Percentiles rank a stretch among this genome's conserved stretches.
Evolutionary conservation across 2,888 invertebrate species (phyloP).

Genomic region (Cryptosula pallasiana): DNA sequence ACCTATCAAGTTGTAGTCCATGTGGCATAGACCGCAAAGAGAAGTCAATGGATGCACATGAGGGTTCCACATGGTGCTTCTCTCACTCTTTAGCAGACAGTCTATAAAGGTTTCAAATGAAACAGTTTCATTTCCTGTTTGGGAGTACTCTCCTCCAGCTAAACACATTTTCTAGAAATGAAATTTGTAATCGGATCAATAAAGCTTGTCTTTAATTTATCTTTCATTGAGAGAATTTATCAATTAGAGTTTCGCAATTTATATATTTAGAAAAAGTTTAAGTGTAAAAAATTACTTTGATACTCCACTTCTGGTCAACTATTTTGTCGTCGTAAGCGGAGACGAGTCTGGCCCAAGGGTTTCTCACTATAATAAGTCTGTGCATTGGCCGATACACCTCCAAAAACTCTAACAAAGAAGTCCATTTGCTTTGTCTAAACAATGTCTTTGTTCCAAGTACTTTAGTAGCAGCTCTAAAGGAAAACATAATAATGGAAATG

Average conservation of each 20-base stretch:
- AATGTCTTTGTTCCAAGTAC: neutral
- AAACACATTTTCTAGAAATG: neutral
- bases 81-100: neutral
- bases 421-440: neutral
- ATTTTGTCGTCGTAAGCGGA: slow-evolving; percentile 7
- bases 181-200: neutral
- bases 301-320: neutral
- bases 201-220: no score
- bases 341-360: slow-evolving; percentile 10
- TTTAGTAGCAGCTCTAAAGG: neutral
- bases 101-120: neutral
- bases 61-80: neutral
- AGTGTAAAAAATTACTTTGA: neutral
- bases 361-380: neutral
- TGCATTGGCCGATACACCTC: neutral
- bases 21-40: neutral
- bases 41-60: neutral
- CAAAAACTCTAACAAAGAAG: neutral
- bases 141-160: neutral
- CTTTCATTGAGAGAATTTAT: no score
- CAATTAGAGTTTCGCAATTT: no score
- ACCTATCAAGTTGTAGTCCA: neutral
- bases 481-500: no score
- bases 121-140: neutral
- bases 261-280: neutral